These are phyloP conservation scores for Herpetotheres cachinnans DNA, from an alignment of 2,113 vertebrate genomes.

Conservation along the genomic window DNA sequence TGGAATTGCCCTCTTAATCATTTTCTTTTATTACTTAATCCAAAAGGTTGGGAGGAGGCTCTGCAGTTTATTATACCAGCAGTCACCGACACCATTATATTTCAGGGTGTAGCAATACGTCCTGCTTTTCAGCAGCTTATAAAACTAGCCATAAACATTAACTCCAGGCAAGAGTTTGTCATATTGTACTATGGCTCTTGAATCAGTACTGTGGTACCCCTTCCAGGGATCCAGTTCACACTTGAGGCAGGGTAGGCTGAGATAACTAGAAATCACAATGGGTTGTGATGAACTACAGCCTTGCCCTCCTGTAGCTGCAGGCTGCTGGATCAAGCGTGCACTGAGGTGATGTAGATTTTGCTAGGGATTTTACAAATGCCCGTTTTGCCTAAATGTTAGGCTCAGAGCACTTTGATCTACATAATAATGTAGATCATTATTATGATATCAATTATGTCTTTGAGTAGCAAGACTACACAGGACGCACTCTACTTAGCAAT, in stretches of 20 bases:
- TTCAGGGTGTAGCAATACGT: conserved; percentile 35
- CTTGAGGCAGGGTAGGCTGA: background rate
- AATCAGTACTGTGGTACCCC: background rate
- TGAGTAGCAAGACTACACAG: background rate
- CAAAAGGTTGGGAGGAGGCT: conserved; percentile 35
- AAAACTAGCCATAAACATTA: conserved; percentile 51
- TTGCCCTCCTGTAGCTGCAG: background rate
- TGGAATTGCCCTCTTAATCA: conserved; percentile 47
- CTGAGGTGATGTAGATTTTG: background rate
- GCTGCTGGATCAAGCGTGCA: background rate
- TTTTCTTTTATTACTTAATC: conserved; percentile 62
- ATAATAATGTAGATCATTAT: background rate
- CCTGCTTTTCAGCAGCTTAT: conserved; percentile 44
- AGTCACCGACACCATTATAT: conserved; percentile 2
- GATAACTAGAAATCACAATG: background rate
- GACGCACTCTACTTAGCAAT: background rate
- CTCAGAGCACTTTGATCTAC: background rate
- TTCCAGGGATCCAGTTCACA: background rate
- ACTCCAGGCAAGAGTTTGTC: conserved; percentile 37
- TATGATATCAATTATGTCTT: background rate
- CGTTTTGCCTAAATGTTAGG: background rate
- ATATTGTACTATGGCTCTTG: background rate
- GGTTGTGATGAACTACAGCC: background rate
- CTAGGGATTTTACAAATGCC: background rate
- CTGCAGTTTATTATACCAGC: conserved; percentile 16